Evolutionary conservation across 2,888 invertebrate species (phyloP).

Genomic region (Celastrina argiolus): DNA sequence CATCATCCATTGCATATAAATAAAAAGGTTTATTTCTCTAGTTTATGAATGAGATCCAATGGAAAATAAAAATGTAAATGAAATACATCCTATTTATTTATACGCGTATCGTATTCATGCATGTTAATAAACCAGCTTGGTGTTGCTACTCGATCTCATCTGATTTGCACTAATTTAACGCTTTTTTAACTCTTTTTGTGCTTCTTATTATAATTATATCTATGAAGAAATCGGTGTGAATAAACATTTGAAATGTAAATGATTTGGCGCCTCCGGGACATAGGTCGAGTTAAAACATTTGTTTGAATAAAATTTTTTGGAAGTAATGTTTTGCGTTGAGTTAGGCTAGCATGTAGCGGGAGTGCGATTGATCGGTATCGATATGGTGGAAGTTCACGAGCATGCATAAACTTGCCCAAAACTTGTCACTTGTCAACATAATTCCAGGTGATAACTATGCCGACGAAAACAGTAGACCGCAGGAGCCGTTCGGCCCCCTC

Average conservation of each 20-base stretch:
- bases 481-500: constrained; percentile 57
- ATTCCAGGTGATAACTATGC: constrained; percentile 71
- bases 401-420: background rate
- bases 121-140: constrained; percentile 36
- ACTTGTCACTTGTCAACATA: constrained; percentile 31
- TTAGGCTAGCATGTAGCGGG: constrained; percentile 46
- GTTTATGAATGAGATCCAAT: background rate
- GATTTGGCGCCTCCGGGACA: constrained; percentile 75
- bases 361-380: constrained; percentile 31
- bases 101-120: constrained; percentile 45
- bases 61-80: background rate
- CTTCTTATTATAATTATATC: constrained; percentile 49
- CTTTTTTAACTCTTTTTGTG: constrained; percentile 47
- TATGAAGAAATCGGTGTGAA: constrained; percentile 72
- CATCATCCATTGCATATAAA: constrained; percentile 27
- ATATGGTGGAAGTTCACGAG: constrained; percentile 33
- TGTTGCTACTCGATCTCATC: constrained; percentile 51
- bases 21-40: constrained; percentile 27
- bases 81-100: constrained; percentile 30
- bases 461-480: constrained; percentile 69
- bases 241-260: constrained; percentile 45
- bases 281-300: constrained; percentile 50
- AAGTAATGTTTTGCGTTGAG: constrained; percentile 22
- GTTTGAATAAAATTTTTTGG: constrained; percentile 21
- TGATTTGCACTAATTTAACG: constrained; percentile 54